Conservation (phyloP, 2,888 invertebrate genomes). For the Calliopum simillimum region DNA sequence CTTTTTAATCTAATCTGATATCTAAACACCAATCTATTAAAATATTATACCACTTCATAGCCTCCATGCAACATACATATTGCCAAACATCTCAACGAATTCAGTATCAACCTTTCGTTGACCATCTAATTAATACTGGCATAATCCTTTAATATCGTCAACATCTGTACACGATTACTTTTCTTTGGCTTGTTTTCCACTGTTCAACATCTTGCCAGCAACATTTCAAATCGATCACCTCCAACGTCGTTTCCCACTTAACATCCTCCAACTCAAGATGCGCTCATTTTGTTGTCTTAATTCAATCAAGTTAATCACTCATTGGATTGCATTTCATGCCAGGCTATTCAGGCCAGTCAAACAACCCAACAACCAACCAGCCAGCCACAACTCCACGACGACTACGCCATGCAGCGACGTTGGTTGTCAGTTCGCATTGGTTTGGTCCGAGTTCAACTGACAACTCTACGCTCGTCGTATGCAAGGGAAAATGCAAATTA, state of each 20-base stretch:
- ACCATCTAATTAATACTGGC: too few relatives aligned
- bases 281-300: conserved; percentile 36
- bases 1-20: too few relatives aligned
- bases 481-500: conserved; percentile 31
- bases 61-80: too few relatives aligned
- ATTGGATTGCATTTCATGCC: conserved; percentile 27
- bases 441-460: background rate
- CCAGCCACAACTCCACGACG: background rate
- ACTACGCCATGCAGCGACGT: background rate
- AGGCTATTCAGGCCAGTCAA: conserved; percentile 7
- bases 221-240: conserved; percentile 32
- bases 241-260: conserved; percentile 35
- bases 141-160: too few relatives aligned
- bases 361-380: background rate
- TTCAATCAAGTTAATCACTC: conserved; percentile 35
- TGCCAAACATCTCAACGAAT: too few relatives aligned
- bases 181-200: background rate
- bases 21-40: too few relatives aligned
- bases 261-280: conserved; percentile 11
- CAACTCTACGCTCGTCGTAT: background rate
- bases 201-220: background rate
- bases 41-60: too few relatives aligned
- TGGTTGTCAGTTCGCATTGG: background rate
- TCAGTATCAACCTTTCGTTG: too few relatives aligned
- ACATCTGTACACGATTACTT: too few relatives aligned